Conservation (phyloP, 2,888 invertebrate species). For the Pachydiplax longipennis region DNA sequence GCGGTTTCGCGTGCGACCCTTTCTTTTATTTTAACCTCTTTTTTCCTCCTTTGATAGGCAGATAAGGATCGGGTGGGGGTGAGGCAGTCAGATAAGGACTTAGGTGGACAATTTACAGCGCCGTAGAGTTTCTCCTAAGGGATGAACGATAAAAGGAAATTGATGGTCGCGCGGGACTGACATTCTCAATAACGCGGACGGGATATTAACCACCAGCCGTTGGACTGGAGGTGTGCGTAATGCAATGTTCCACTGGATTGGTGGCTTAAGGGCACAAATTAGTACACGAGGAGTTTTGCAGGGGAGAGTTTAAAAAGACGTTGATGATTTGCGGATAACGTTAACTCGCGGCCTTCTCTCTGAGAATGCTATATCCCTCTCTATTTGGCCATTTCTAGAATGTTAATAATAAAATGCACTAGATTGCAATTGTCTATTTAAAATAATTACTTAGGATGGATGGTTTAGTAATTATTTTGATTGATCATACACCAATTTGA, state of each 20-base stretch:
- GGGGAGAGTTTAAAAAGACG: too few species aligned
- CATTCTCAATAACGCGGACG: neutral
- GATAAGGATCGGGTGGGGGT: neutral
- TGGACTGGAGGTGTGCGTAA: neutral
- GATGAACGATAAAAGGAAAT: neutral
- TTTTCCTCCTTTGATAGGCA: neutral
- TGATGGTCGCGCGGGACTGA: neutral
- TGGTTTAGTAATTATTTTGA: too few species aligned
- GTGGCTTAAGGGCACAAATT: neutral
- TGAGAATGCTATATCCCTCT: too few species aligned
- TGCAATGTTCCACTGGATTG: neutral
- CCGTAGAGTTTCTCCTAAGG: neutral
- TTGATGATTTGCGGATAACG: too few species aligned
- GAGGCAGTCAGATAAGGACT: neutral
- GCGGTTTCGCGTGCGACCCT: neutral
- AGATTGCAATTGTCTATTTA: too few species aligned
- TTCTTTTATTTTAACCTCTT: neutral
- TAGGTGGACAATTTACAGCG: neutral
- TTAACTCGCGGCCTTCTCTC: too few species aligned
- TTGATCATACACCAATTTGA: too few species aligned
- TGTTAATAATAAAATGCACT: too few species aligned
- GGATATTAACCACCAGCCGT: neutral
- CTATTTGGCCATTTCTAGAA: too few species aligned
- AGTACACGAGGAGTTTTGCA: neutral
- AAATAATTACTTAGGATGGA: too few species aligned